A percentile compares a stretch with the other conserved stretches of the same genome.
These are phyloP conservation scores for Albula glossodonta DNA, from an alignment of 2,113 vertebrate genomes.

Conservation along the genomic window DNA sequence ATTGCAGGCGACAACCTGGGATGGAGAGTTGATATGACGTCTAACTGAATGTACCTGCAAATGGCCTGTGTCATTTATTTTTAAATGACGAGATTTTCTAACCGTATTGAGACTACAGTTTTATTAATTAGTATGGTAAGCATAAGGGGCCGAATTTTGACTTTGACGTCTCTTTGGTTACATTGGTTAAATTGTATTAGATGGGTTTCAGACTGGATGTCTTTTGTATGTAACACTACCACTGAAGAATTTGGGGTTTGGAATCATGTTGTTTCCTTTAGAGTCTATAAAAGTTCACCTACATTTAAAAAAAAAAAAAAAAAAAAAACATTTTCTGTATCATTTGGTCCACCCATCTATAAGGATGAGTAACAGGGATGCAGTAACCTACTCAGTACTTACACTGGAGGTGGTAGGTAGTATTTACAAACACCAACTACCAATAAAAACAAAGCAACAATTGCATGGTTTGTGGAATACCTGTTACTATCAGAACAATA, in stretches of 20 bases:
- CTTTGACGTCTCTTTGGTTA: too few relatives aligned
- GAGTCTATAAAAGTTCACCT: background rate
- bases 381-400: too few relatives aligned
- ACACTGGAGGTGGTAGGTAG: too few relatives aligned
- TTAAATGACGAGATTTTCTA: background rate
- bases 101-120: background rate
- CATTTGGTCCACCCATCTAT: too few relatives aligned
- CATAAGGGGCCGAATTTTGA: too few relatives aligned
- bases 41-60: conserved; percentile 53
- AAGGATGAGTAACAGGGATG: too few relatives aligned
- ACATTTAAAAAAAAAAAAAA: background rate
- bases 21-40: conserved; percentile 42
- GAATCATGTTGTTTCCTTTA: too few relatives aligned
- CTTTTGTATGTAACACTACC: background rate
- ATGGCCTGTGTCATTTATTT: conserved; percentile 20
- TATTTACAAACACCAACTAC: too few relatives aligned
- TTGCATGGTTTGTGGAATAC: background rate
- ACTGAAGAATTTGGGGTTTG: background rate
- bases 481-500: background rate
- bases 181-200: too few relatives aligned
- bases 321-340: too few relatives aligned
- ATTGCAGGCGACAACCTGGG: conserved; percentile 38
- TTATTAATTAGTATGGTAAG: background rate
- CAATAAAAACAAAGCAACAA: too few relatives aligned
- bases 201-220: too few relatives aligned